phyloP scores from a whole-genome alignment of 2,888 invertebrate species.

The Gryllus longicercus region DNA sequence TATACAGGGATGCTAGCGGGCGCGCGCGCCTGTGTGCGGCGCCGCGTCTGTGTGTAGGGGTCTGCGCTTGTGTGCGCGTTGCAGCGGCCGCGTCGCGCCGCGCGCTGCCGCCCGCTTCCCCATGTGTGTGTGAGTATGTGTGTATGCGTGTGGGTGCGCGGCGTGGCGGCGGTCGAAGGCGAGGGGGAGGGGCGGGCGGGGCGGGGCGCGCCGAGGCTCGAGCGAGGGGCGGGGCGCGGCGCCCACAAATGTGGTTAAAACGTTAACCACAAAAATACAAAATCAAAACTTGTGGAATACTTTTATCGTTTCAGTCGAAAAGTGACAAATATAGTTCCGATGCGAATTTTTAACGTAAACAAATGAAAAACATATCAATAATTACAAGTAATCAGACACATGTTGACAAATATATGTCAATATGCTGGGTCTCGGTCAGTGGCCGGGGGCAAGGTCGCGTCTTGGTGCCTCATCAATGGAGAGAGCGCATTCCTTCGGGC shows the following conservation, averaged over 20 bases:
- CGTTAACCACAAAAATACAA: conserved; percentile 21
- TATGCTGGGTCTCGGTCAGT: neutral
- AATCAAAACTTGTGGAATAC: conserved; percentile 12
- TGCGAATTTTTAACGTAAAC: conserved; percentile 25
- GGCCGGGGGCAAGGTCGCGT: no score
- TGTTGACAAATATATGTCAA: neutral
- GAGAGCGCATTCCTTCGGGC: neutral
- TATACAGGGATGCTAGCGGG: conserved; percentile 32
- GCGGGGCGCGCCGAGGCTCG: neutral
- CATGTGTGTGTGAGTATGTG: conserved; percentile 1
- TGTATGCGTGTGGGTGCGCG: neutral
- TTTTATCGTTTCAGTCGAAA: conserved; percentile 1
- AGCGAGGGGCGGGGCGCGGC: neutral
- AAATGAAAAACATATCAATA: conserved; percentile 28
- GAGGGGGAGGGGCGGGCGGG: neutral
- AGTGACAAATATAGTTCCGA: neutral
- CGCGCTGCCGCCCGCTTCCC: conserved; percentile 12
- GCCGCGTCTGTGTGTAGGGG: neutral
- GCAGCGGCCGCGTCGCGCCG: neutral
- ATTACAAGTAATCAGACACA: conserved; percentile 6
- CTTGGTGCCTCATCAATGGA: no score
- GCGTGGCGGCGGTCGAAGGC: neutral
- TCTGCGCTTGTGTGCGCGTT: neutral
- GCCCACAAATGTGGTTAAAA: conserved; percentile 21
- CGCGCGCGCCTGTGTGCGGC: conserved; percentile 22